Conservation (phyloP, 2,888 invertebrate genomes). For the Tetropium fuscum region DNA sequence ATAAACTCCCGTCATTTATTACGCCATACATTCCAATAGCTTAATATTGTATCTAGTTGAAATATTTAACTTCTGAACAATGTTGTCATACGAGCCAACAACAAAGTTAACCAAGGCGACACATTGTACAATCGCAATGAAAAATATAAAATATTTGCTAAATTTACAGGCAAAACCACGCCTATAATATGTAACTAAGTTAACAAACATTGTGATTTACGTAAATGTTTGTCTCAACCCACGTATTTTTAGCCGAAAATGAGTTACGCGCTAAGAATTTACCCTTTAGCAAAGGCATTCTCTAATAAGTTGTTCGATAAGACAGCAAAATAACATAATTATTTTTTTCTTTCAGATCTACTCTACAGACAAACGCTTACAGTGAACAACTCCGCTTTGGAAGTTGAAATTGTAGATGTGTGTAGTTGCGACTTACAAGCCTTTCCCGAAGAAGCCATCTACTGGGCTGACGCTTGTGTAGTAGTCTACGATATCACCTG, state of each 20-base stretch:
- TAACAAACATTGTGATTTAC: not conserved
- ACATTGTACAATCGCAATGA: too few relatives aligned
- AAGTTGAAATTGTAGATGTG: slow-evolving; percentile 84
- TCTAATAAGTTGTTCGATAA: too few relatives aligned
- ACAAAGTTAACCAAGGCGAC: too few relatives aligned
- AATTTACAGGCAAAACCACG: too few relatives aligned
- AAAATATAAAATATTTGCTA: too few relatives aligned
- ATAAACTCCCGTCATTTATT: too few relatives aligned
- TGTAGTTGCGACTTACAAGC: slow-evolving; percentile 74
- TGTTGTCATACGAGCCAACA: too few relatives aligned
- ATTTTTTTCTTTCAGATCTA: slow-evolving; percentile 73
- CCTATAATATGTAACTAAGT: not conserved
- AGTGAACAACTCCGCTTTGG: slow-evolving; percentile 77
- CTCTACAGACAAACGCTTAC: slow-evolving; percentile 81
- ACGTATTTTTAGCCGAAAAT: not conserved
- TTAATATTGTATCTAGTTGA: too few relatives aligned
- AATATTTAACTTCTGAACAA: too few relatives aligned
- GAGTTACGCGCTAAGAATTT: not conserved
- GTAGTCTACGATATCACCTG: slow-evolving; percentile 84
- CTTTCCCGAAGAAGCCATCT: slow-evolving; percentile 72
- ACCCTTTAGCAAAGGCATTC: not conserved
- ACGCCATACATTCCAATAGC: too few relatives aligned
- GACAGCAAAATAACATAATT: not conserved
- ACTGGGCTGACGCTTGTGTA: slow-evolving; percentile 84
- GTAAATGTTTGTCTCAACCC: not conserved